Percentiles rank a stretch among this genome's conserved stretches.
phyloP scores from a whole-genome alignment of 2,113 vertebrate genomes.

The Bathybates hornii region DNA sequence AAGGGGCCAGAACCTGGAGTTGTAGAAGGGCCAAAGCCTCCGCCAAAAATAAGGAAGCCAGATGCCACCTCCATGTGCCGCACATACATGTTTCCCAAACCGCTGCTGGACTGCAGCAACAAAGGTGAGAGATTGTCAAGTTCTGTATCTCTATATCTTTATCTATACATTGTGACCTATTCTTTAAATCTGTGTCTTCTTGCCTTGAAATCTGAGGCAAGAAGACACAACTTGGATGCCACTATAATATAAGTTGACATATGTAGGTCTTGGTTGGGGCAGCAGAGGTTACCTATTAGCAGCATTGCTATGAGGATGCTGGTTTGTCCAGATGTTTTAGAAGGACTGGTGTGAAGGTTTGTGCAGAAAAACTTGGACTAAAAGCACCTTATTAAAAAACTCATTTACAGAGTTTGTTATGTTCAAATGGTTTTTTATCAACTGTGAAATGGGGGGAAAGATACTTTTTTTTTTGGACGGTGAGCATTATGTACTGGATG shows the following conservation, averaged over 20 bases:
- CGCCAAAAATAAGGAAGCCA: conserved; percentile 41
- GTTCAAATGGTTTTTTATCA: background rate
- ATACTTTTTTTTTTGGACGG: no score
- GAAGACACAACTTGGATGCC: background rate
- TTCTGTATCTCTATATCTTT: background rate
- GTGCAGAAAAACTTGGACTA: background rate
- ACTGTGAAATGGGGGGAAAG: background rate
- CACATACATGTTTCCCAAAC: conserved; percentile 83
- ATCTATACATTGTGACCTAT: background rate
- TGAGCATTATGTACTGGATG: background rate
- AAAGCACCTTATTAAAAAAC: background rate
- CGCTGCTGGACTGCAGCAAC: conserved; percentile 83
- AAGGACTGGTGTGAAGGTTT: background rate
- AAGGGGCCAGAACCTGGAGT: background rate
- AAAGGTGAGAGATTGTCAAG: conserved; percentile 79
- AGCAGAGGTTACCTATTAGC: background rate
- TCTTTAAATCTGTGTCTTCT: background rate
- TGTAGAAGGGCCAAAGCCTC: conserved; percentile 25
- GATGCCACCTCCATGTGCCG: conserved; percentile 81
- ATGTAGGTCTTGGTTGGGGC: background rate
- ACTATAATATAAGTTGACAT: background rate
- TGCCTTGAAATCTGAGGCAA: background rate
- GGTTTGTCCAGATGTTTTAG: background rate
- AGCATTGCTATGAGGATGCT: background rate
- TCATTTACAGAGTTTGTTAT: background rate